Evolutionary conservation across 2,888 invertebrate genomes (phyloP).

Genomic region (Pantelozetes paolii): DNA sequence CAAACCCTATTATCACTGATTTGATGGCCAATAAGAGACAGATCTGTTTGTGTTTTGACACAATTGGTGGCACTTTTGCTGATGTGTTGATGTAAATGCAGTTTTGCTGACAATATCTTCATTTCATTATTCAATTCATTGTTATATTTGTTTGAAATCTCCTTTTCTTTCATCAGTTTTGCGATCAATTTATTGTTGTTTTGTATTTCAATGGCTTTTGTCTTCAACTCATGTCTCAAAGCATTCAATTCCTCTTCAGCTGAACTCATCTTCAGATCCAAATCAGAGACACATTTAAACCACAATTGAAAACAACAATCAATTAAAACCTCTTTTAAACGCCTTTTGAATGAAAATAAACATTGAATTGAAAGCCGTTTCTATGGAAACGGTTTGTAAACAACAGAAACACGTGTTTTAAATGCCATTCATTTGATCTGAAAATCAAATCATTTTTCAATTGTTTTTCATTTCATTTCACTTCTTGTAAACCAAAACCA

Average conservation of each 20-base stretch:
- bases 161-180: conserved; percentile 7
- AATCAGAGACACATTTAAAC: neutral
- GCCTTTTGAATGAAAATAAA: neutral
- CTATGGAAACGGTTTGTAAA: conserved; percentile 13
- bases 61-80: neutral
- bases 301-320: neutral
- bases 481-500: neutral
- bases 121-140: conserved; percentile 41
- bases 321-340: neutral
- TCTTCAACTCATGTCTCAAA: neutral
- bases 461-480: neutral
- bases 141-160: conserved; percentile 32
- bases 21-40: too few species aligned
- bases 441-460: neutral
- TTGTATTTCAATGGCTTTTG: neutral
- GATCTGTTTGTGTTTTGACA: conserved; percentile 14
- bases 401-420: neutral
- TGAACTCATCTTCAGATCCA: neutral
- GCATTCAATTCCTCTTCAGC: neutral
- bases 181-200: neutral
- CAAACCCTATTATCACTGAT: neutral
- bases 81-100: conserved; percentile 37
- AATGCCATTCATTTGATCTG: neutral
- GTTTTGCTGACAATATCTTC: conserved; percentile 41
- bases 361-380: neutral